Evolutionary conservation across 1,140 invertebrate species (phyloP).

Genomic region (Eumeta japonica): DNA sequence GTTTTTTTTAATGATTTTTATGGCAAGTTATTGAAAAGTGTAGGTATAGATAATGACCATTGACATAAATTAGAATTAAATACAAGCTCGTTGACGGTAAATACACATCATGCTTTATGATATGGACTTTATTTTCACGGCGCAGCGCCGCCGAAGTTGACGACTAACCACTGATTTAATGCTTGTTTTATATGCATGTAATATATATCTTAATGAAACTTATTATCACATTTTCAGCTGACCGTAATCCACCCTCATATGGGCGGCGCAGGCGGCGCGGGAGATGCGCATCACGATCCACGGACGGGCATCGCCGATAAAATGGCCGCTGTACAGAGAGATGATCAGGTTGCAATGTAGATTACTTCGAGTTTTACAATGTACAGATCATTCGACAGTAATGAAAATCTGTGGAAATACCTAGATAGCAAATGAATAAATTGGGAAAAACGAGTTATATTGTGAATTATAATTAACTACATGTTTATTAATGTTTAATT

Average conservation of each 20-base stretch:
- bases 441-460: background rate
- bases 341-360: slow-evolving; percentile 46
- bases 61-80: no score
- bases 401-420: background rate
- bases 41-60: no score
- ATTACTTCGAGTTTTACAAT: slow-evolving; percentile 4
- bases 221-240: slow-evolving; percentile 51
- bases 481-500: background rate
- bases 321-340: slow-evolving; percentile 38
- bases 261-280: slow-evolving; percentile 19
- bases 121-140: no score
- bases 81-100: no score
- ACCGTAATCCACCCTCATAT: slow-evolving; percentile 78
- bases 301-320: slow-evolving; percentile 50
- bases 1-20: no score
- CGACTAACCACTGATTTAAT: no score
- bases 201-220: slow-evolving; percentile 7
- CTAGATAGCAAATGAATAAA: background rate
- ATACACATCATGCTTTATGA: no score
- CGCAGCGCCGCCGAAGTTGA: no score
- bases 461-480: background rate
- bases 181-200: no score
- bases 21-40: no score
- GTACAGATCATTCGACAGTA: background rate
- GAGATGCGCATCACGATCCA: slow-evolving; percentile 32